Evolutionary conservation across 2,797 vertebrate genomes (phyloP).

Genomic region (Tympanoctomys barrerae): DNA sequence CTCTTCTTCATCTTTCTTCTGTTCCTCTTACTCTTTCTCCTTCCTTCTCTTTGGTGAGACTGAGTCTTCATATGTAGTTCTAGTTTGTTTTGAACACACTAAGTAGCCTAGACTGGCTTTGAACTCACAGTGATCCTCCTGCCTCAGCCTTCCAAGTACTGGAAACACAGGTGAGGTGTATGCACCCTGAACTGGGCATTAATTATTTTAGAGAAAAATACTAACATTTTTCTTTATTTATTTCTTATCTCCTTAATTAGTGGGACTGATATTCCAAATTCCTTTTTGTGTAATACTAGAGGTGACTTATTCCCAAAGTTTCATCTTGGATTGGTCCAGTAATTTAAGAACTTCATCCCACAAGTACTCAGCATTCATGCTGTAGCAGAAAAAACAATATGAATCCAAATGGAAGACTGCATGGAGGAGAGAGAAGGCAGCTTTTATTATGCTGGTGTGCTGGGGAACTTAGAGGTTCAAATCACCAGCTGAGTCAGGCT

Average conservation of each 20-base stretch:
- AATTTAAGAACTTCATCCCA: neutral
- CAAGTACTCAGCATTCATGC: neutral
- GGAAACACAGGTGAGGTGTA: neutral
- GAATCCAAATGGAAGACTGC: too few relatives aligned
- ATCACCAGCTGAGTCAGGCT: too few relatives aligned
- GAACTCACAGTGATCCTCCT: neutral
- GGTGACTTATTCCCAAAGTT: constrained; percentile 42
- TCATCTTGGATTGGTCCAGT: neutral
- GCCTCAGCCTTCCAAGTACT: neutral
- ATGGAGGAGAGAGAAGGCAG: too few relatives aligned
- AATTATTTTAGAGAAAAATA: neutral
- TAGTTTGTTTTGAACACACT: neutral
- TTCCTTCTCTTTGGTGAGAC: neutral
- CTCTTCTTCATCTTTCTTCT: neutral
- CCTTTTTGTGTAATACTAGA: neutral
- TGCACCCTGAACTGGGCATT: neutral
- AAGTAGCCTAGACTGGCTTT: neutral
- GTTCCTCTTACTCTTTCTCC: neutral
- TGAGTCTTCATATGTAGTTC: neutral
- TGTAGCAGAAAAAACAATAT: neutral
- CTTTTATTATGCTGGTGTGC: too few relatives aligned
- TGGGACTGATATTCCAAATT: neutral
- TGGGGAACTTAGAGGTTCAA: too few relatives aligned
- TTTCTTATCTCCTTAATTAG: constrained; percentile 47
- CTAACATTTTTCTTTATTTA: constrained; percentile 1